phyloP scores from a whole-genome alignment of 2,797 vertebrate genomes.

The Halcyon chelicuti region DNA sequence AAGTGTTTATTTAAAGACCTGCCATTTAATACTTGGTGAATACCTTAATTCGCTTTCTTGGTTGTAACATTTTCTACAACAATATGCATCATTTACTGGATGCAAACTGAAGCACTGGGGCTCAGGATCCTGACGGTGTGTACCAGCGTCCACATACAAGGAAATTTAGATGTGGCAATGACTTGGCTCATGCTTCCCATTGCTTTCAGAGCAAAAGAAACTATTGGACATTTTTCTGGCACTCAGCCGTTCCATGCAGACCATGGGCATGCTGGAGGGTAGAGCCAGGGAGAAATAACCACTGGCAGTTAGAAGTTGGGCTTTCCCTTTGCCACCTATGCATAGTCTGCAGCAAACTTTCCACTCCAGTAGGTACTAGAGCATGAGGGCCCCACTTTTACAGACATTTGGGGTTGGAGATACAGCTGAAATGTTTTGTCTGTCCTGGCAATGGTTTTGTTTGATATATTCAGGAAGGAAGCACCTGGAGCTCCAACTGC shows the following conservation, averaged over 20 bases:
- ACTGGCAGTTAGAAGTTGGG: background rate
- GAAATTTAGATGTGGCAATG: background rate
- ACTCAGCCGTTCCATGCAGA: background rate
- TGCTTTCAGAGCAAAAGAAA: background rate
- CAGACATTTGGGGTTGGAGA: background rate
- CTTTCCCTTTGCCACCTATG: background rate
- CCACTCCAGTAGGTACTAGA: background rate
- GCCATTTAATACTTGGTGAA: background rate
- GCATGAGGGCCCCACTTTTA: background rate
- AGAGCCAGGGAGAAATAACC: background rate
- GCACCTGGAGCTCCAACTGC: conserved; percentile 94
- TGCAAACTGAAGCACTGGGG: background rate
- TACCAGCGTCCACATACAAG: background rate
- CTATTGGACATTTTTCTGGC: background rate
- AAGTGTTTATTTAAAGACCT: background rate
- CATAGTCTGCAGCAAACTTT: background rate
- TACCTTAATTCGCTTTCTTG: background rate
- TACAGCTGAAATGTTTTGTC: background rate
- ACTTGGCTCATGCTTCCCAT: background rate
- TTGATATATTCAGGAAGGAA: conserved; percentile 85
- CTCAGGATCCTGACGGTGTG: background rate
- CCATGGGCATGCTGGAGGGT: background rate
- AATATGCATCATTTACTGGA: background rate
- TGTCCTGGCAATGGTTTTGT: background rate
- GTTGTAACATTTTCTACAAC: background rate